Percentiles rank a stretch among this genome's conserved stretches.
Evolutionary conservation across 2,113 vertebrate genomes (phyloP).

Genomic region (Apodemus sylvaticus): DNA sequence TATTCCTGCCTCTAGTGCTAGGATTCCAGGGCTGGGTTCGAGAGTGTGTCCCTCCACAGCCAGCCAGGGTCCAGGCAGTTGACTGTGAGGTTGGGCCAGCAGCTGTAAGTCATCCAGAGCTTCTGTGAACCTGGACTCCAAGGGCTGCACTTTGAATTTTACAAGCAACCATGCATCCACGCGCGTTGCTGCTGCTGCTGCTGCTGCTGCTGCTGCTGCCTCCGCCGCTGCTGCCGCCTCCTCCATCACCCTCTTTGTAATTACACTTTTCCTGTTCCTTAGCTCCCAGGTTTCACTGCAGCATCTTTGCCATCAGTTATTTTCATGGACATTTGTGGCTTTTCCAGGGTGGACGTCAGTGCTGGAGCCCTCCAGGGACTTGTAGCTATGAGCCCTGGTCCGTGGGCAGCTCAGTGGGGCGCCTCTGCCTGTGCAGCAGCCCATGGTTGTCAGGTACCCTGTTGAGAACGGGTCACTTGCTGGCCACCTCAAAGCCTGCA

Average conservation of each 20-base stretch:
- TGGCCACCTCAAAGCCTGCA: neutral
- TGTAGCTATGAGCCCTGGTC: conserved; percentile 23
- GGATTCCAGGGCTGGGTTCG: neutral
- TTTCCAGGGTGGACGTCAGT: neutral
- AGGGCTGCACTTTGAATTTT: fast-evolving
- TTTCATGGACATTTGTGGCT: conserved; percentile 11
- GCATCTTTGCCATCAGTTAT: neutral
- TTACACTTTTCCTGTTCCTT: neutral
- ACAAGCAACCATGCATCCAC: fast-evolving
- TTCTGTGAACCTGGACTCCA: too few relatives aligned
- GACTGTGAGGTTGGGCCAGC: neutral
- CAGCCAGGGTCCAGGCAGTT: neutral
- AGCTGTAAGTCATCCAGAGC: neutral
- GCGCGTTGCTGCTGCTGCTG: neutral
- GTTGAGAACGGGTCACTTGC: neutral
- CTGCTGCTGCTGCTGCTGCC: too few relatives aligned
- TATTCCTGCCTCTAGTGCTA: too few relatives aligned
- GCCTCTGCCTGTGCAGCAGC: neutral
- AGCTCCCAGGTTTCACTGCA: neutral
- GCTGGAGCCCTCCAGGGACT: neutral
- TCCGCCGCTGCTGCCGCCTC: too few relatives aligned
- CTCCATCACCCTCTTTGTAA: neutral
- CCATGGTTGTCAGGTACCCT: neutral
- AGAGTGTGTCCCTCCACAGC: too few relatives aligned
- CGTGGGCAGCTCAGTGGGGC: neutral